These are phyloP conservation scores for Ephestia elutella DNA, from an alignment of 1,140 invertebrate genomes.

Conservation along the genomic window DNA sequence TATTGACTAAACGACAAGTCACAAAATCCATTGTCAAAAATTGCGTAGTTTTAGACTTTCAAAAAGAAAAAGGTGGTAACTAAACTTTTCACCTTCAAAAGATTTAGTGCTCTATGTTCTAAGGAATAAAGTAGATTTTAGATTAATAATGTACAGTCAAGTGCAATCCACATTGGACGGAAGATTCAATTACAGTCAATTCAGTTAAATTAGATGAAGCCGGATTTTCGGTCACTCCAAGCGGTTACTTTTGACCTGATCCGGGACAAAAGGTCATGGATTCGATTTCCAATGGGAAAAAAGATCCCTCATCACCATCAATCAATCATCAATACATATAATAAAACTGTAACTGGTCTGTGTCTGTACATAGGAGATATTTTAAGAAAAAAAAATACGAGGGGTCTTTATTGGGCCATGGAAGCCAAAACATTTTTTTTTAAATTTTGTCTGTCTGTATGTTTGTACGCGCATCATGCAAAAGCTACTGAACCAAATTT, in stretches of 20 bases:
- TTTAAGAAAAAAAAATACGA: no score
- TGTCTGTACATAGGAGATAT: no score
- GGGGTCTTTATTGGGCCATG: no score
- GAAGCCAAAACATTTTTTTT: no score
- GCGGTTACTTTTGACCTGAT: not conserved
- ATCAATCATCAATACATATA: no score
- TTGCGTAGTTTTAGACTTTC: not conserved
- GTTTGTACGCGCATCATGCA: no score
- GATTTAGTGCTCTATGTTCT: conserved; percentile 14
- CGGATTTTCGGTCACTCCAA: conserved; percentile 36
- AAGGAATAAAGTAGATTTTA: conserved; percentile 18
- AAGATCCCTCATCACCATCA: not conserved
- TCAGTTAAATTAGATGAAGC: conserved; percentile 49
- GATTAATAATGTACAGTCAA: conserved; percentile 20
- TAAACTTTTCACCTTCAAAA: not conserved
- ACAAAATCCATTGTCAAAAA: conserved; percentile 6
- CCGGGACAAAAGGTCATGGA: not conserved
- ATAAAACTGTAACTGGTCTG: no score
- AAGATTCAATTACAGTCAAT: conserved; percentile 59
- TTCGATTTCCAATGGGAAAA: not conserved
- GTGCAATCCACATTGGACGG: conserved; percentile 51
- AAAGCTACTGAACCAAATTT: no score
- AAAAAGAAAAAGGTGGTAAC: not conserved
- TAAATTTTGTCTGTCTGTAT: no score
- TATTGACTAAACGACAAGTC: conserved; percentile 14